Base-by-base conservation (phyloP, 2,797 vertebrate species). In the Clarias laeviceps region DNA sequence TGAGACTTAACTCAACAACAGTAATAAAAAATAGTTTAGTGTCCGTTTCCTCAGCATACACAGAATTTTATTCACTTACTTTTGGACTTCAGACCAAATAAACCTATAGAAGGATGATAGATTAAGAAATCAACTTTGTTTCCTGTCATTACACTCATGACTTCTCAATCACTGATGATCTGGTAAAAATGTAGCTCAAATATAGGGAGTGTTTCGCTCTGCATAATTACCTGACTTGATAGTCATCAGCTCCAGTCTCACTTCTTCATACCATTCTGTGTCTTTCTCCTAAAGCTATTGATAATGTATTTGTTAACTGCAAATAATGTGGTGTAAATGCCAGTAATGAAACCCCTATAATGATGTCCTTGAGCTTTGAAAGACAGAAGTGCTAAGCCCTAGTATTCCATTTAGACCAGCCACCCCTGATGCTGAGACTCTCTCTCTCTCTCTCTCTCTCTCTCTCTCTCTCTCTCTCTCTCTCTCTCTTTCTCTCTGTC, bases 381-480 rank as follows among this genome's bases (percentile, higher is more conserved):
- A 76, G 3, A 56, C 7, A 73, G 12, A 54, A 29, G 5, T 72
- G 22, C 24, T 56, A 11, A 61, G 57, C 73, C 32, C 57, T 37
- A 12, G 57, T 37, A 61, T 3, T 40, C 34, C 22, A 37, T 79
- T 40, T n/a, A 79, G 24, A 78, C 56, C 56, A 61, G 1, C 56
- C 29, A 17, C 20, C 32, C 17, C 12, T 61, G 17, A 20, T 77
- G 22, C 22, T 4, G 22, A n/a, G 9, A 12, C 18, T 29, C 15
- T 5, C 72, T 74, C 45, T 57, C 73, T 57, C 18, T 83, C 61
- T 64, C 2, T 37, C 61, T 82, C 61, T 65, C 37, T 56, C 57
- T 85, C 17, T 40, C 61, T 57, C 61, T 64, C 70, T 72, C 59
- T 62, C 3, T 34, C 59, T 76, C 59, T 64, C n/a, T 34, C n/a